phyloP scores from a whole-genome alignment of 2,113 vertebrate species.

The Takifugu bimaculatus region DNA sequence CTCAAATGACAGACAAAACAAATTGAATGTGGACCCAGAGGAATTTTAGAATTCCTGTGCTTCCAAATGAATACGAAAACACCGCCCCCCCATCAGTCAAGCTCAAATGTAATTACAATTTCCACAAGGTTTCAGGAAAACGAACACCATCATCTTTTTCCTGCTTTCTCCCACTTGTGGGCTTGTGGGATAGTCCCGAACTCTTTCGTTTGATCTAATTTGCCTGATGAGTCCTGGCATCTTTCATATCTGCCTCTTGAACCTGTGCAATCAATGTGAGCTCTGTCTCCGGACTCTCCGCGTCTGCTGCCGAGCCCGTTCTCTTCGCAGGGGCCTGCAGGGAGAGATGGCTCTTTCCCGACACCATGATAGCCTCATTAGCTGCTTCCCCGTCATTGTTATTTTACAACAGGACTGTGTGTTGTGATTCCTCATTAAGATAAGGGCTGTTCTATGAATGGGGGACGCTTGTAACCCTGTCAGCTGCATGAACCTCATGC shows the following conservation, averaged over 20 bases:
- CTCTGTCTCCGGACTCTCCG: constrained; percentile 60
- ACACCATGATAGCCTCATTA: constrained; percentile 82
- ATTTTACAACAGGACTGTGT: constrained; percentile 82
- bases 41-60: too few relatives aligned
- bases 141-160: constrained; percentile 64
- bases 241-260: constrained; percentile 67
- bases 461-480: constrained; percentile 61
- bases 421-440: constrained; percentile 82
- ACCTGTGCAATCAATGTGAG: constrained; percentile 70
- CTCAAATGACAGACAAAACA: background rate
- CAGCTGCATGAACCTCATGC: constrained; percentile 66
- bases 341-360: constrained; percentile 73
- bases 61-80: constrained; percentile 14
- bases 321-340: constrained; percentile 68
- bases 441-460: constrained; percentile 73
- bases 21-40: background rate
- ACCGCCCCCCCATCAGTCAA: constrained; percentile 69
- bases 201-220: constrained; percentile 64
- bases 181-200: constrained; percentile 50
- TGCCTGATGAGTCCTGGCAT: constrained; percentile 69
- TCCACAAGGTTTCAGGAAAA: constrained; percentile 70
- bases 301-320: constrained; percentile 51
- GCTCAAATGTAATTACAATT: constrained; percentile 64
- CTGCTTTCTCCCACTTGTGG: constrained; percentile 56
- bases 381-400: constrained; percentile 80